These are phyloP conservation scores for Enteromius fasciolatus DNA, from an alignment of 2,797 vertebrate genomes.

Conservation along the genomic window DNA sequence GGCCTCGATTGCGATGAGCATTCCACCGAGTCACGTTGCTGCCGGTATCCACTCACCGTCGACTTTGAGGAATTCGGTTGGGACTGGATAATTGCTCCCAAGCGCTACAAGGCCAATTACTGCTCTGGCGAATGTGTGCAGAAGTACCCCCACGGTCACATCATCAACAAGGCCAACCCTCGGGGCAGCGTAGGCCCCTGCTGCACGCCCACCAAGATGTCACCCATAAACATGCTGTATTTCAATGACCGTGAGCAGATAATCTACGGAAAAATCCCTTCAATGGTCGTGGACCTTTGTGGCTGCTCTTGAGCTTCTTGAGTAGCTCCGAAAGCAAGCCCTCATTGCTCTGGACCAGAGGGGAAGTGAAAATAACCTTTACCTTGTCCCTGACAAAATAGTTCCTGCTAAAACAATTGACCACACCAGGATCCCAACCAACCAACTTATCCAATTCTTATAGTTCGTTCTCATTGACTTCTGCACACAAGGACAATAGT, in stretches of 20 bases:
- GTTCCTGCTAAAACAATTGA: constrained; percentile 31
- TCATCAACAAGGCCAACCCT: constrained; percentile 94
- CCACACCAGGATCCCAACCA: constrained; percentile 30
- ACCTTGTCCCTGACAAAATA: constrained; percentile 26
- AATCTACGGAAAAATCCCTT: constrained; percentile 95
- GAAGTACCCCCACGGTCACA: constrained; percentile 95
- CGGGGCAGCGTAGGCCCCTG: constrained; percentile 91
- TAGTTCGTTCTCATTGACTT: neutral
- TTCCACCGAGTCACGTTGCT: constrained; percentile 85
- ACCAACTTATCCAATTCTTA: constrained; percentile 3
- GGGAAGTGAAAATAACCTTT: constrained; percentile 40
- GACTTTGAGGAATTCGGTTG: constrained; percentile 89
- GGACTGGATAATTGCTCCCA: constrained; percentile 90
- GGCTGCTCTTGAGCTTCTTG: constrained; percentile 87
- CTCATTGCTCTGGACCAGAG: constrained; percentile 27
- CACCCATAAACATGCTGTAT: constrained; percentile 97
- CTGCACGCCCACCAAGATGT: constrained; percentile 97
- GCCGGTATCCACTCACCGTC: constrained; percentile 86
- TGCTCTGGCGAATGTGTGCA: constrained; percentile 97
- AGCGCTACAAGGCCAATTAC: constrained; percentile 93
- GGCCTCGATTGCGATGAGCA: constrained; percentile 86
- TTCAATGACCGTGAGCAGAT: constrained; percentile 95
- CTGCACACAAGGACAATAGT: constrained; percentile 10
- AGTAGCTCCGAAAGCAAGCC: neutral
- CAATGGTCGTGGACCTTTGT: constrained; percentile 97